phyloP scores from a whole-genome alignment of 2,888 invertebrate species.

The Pyrocoelia pectoralis region DNA sequence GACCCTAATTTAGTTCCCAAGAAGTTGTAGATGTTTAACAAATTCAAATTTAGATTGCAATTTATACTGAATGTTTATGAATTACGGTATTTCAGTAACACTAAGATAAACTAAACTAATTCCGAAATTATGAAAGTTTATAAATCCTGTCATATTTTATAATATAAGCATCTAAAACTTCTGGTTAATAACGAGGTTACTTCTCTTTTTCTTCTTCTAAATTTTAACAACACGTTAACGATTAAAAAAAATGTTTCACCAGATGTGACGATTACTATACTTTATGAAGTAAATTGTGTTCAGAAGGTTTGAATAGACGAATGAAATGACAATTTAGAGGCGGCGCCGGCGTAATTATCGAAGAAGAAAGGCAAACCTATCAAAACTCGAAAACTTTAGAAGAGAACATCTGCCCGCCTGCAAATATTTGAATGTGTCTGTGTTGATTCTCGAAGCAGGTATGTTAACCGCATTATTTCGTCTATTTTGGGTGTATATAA shows the following conservation, averaged over 20 bases:
- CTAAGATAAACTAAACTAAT: not conserved
- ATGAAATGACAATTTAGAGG: no score
- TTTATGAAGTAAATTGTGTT: no score
- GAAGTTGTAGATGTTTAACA: not conserved
- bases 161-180: no score
- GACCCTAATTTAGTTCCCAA: not conserved
- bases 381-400: conserved; percentile 1
- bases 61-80: not conserved
- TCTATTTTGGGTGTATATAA: not conserved
- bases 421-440: conserved; percentile 7
- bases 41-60: not conserved
- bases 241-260: not conserved
- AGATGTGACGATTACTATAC: not conserved
- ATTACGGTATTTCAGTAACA: not conserved
- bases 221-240: no score
- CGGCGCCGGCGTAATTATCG: not conserved
- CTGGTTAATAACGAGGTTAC: not conserved
- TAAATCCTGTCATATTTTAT: not conserved
- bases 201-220: no score
- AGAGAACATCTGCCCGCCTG: conserved; percentile 5
- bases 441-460: conserved; percentile 6
- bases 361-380: not conserved
- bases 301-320: no score
- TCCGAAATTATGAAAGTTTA: not conserved
- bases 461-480: not conserved